Percentiles rank a stretch among this genome's conserved stretches.
Evolutionary conservation across 2,888 invertebrate species (phyloP).

Genomic region (Bruchidius siliquastri): DNA sequence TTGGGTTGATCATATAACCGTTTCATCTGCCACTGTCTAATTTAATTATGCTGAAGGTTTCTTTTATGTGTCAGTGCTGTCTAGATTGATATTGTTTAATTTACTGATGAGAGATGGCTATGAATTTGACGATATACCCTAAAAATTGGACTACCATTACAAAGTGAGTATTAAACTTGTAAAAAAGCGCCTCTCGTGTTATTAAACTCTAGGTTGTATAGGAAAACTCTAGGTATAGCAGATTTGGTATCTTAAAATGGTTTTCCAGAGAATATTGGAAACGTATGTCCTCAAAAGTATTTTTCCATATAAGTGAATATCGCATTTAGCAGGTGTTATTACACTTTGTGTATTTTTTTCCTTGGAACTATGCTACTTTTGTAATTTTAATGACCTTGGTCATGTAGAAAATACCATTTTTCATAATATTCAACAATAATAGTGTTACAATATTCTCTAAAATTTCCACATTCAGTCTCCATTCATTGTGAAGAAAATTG

Average conservation of each 20-base stretch:
- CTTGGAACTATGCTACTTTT: no score
- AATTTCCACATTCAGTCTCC: neutral
- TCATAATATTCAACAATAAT: neutral
- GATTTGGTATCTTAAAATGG: neutral
- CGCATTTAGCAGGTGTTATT: neutral
- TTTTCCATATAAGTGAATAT: neutral
- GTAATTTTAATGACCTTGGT: neutral
- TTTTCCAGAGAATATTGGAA: neutral
- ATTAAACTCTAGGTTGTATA: slow-evolving; percentile 7
- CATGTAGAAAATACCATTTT: neutral
- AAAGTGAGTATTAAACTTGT: slow-evolving; percentile 20
- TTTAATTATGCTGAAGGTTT: neutral
- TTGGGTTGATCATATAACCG: no score
- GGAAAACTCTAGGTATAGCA: slow-evolving; percentile 9
- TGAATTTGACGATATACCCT: neutral
- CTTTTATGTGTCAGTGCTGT: neutral
- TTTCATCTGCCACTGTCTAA: no score
- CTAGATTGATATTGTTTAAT: neutral
- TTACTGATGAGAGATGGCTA: neutral
- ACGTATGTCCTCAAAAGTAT: neutral
- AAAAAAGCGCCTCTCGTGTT: slow-evolving; percentile 11
- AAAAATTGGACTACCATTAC: neutral
- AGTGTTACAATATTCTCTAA: neutral
- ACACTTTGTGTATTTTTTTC: no score
- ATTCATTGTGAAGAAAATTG: neutral